Conservation (phyloP, 1,140 invertebrate genomes). For the Zaprionus africanus region DNA sequence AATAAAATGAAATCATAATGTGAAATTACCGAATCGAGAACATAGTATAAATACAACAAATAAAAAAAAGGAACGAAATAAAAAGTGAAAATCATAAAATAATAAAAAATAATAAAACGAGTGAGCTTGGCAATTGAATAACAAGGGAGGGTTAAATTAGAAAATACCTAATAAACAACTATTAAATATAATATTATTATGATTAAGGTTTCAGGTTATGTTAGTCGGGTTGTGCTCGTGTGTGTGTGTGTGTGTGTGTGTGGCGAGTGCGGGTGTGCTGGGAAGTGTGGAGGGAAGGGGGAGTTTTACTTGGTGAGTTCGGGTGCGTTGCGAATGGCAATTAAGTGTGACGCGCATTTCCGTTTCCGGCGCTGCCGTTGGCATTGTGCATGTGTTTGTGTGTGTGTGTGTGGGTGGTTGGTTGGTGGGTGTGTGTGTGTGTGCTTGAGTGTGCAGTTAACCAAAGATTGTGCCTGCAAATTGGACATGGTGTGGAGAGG, state of each 20-base stretch:
- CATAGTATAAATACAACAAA: slow-evolving; percentile 49
- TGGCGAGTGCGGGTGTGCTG: neutral
- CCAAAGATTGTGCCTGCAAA: slow-evolving; percentile 75
- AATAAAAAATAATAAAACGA: slow-evolving; percentile 39
- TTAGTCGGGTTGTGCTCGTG: slow-evolving; percentile 21
- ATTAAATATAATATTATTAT: slow-evolving; percentile 27
- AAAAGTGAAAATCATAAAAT: slow-evolving; percentile 48
- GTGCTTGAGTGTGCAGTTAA: slow-evolving; percentile 60
- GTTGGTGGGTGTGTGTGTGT: slow-evolving; percentile 48
- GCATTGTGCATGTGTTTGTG: slow-evolving; percentile 46
- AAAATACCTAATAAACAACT: slow-evolving; percentile 58
- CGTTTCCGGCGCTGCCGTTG: slow-evolving; percentile 67
- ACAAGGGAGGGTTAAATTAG: slow-evolving; percentile 75
- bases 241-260: slow-evolving; percentile 9
- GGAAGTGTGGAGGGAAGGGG: slow-evolving; percentile 14
- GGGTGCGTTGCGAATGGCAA: slow-evolving; percentile 34
- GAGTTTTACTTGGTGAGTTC: neutral
- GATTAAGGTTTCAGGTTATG: slow-evolving; percentile 7
- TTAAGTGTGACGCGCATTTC: slow-evolving; percentile 71
- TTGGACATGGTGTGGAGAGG: slow-evolving; percentile 57
- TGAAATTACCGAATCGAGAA: slow-evolving; percentile 54
- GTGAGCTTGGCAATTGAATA: slow-evolving; percentile 44
- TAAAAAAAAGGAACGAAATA: slow-evolving; percentile 32
- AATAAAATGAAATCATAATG: slow-evolving; percentile 47
- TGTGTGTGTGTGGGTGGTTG: slow-evolving; percentile 32